A percentile compares a stretch with the other conserved stretches of the same genome.
Conservation (phyloP, 1,140 invertebrate genomes). For the Hyphantria cunea region DNA sequence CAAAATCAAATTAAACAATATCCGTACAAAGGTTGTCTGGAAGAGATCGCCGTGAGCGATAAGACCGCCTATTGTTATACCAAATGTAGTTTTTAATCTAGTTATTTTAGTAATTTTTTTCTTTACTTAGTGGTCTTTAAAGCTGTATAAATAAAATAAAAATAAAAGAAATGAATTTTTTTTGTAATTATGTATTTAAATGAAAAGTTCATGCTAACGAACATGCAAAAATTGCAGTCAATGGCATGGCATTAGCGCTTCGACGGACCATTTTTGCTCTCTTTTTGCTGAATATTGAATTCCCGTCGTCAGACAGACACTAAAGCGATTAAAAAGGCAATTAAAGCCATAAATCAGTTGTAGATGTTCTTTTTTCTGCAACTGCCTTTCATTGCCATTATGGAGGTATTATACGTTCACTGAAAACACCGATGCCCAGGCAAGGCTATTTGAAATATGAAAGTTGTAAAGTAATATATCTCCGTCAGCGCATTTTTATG, state of each 20-base stretch:
- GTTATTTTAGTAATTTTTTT: too few relatives aligned
- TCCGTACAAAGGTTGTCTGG: too few relatives aligned
- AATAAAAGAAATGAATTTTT: too few relatives aligned
- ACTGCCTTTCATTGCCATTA: slow-evolving; percentile 46
- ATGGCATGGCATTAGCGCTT: slow-evolving; percentile 35
- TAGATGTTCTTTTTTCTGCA: slow-evolving; percentile 44
- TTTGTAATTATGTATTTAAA: too few relatives aligned
- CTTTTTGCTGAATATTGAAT: slow-evolving; percentile 69
- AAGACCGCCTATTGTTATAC: too few relatives aligned
- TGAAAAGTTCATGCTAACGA: slow-evolving; percentile 6
- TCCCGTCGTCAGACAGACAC: slow-evolving; percentile 41
- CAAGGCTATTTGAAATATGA: slow-evolving; percentile 69
- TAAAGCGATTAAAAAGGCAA: slow-evolving; percentile 52
- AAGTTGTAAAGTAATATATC: slow-evolving; percentile 69
- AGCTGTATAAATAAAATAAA: too few relatives aligned
- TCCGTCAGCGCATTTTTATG: slow-evolving; percentile 59
- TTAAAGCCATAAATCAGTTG: slow-evolving; percentile 70
- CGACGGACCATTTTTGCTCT: slow-evolving; percentile 43
- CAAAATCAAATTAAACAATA: too few relatives aligned
- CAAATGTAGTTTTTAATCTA: too few relatives aligned
- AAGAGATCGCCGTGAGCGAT: too few relatives aligned
- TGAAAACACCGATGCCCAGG: slow-evolving; percentile 43
- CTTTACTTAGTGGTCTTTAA: too few relatives aligned
- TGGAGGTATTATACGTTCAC: slow-evolving; percentile 49
- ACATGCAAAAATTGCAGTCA: slow-evolving; percentile 9